A percentile compares a stretch with the other conserved stretches of the same genome.
phyloP scores from a whole-genome alignment of 2,888 invertebrate species.

The Morpho achilles region DNA sequence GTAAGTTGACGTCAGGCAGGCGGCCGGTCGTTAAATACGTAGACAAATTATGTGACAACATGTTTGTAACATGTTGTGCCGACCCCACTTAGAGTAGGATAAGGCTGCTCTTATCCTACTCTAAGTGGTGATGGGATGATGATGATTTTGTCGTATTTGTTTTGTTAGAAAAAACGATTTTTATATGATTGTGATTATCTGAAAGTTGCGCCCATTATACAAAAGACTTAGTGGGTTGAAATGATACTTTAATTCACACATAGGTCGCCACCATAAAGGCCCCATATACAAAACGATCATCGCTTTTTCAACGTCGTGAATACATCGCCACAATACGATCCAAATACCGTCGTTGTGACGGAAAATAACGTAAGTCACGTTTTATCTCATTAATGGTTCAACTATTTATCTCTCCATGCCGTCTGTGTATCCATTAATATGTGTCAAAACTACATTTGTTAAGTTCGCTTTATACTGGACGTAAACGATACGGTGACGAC shows the following conservation, averaged over 20 bases:
- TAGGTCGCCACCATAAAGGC: constrained; percentile 53
- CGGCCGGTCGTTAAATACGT: too few relatives aligned
- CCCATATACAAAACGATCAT: constrained; percentile 4
- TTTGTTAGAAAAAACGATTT: too few relatives aligned
- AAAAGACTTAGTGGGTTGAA: too few relatives aligned
- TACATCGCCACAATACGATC: constrained; percentile 31
- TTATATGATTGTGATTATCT: too few relatives aligned
- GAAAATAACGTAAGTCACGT: constrained; percentile 53
- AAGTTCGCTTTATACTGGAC: not conserved
- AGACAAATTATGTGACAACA: too few relatives aligned
- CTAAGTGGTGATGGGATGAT: too few relatives aligned
- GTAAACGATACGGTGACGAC: constrained; percentile 2
- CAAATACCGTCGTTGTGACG: constrained; percentile 48
- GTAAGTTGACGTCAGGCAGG: too few relatives aligned
- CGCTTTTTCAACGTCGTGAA: constrained; percentile 10
- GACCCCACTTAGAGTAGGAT: too few relatives aligned
- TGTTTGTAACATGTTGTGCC: too few relatives aligned
- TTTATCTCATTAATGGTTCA: constrained; percentile 67
- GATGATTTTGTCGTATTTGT: too few relatives aligned
- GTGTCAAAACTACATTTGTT: constrained; percentile 47
- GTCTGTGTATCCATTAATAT: constrained; percentile 62
- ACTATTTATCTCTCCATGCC: constrained; percentile 66
- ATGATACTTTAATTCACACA: not conserved
- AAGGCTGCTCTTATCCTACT: too few relatives aligned
- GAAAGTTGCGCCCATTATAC: too few relatives aligned